Evolutionary conservation across 2,888 invertebrate species (phyloP).

Genomic region (Melinaea marsaeus): DNA sequence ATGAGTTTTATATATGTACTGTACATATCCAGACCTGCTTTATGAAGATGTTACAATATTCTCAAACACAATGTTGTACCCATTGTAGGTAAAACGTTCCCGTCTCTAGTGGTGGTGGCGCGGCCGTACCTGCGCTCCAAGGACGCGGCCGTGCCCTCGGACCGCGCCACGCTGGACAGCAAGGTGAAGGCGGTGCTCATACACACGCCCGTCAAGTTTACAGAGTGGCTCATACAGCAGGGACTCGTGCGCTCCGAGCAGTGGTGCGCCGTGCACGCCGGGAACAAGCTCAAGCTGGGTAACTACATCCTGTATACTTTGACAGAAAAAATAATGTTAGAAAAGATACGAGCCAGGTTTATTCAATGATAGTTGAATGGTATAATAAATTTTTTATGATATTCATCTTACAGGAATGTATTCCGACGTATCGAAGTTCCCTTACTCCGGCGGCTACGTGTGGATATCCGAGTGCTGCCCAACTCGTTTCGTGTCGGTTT

Average conservation of each 20-base stretch:
- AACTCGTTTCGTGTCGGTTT: conserved; percentile 90
- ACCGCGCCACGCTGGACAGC: conserved; percentile 82
- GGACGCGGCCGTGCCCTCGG: conserved; percentile 76
- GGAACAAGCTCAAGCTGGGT: conserved; percentile 85
- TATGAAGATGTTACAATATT: neutral
- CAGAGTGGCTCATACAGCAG: conserved; percentile 93
- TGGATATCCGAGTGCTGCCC: conserved; percentile 95
- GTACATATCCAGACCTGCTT: too few relatives aligned
- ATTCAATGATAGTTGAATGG: neutral
- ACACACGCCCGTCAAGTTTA: conserved; percentile 89
- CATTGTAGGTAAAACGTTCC: conserved; percentile 85
- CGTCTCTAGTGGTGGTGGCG: conserved; percentile 90
- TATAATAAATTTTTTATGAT: neutral
- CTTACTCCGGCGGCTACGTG: conserved; percentile 92
- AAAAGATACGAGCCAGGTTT: neutral
- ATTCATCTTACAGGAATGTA: conserved; percentile 81
- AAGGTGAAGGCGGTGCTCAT: conserved; percentile 90
- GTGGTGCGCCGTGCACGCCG: conserved; percentile 83
- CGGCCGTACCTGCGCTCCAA: conserved; percentile 86
- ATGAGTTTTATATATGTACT: neutral
- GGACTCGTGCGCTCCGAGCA: conserved; percentile 89
- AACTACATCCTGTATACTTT: conserved; percentile 32
- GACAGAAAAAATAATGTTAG: neutral
- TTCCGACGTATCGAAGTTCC: conserved; percentile 90
- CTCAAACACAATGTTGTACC: neutral